phyloP scores from a whole-genome alignment of 2,113 vertebrate genomes.

The Channa argus region DNA sequence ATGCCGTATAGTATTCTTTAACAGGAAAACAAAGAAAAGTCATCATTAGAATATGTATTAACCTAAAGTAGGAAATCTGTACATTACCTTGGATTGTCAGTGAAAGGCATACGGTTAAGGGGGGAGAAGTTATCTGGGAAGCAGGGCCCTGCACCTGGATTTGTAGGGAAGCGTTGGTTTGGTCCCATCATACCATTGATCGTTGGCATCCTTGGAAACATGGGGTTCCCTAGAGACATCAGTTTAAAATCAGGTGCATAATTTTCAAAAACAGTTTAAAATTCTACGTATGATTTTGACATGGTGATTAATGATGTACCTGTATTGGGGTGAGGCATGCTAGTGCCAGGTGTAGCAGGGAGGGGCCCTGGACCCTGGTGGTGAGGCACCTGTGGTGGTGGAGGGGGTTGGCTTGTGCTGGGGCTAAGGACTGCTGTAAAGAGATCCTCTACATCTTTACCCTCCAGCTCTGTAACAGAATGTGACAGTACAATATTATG shows the following conservation, averaged over 20 bases:
- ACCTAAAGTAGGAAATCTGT: background rate
- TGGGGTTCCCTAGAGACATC: slow-evolving; percentile 82
- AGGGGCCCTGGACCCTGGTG: slow-evolving; percentile 81
- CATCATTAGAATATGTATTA: too few species aligned
- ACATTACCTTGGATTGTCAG: slow-evolving; percentile 85
- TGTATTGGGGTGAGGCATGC: slow-evolving; percentile 86
- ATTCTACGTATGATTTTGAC: background rate
- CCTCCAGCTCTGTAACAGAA: slow-evolving; percentile 88
- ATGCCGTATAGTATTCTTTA: background rate
- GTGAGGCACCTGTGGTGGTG: slow-evolving; percentile 85
- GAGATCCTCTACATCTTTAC: slow-evolving; percentile 97
- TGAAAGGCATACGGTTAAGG: slow-evolving; percentile 87
- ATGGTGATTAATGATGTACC: slow-evolving; percentile 74
- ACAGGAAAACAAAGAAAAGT: background rate
- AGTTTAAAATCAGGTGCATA: slow-evolving; percentile 1
- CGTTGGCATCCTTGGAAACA: slow-evolving; percentile 92
- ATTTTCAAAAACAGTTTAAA: background rate
- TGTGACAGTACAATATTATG: slow-evolving; percentile 1
- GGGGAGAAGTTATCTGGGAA: slow-evolving; percentile 87
- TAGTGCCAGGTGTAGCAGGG: slow-evolving; percentile 70
- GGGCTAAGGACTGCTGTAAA: slow-evolving; percentile 97
- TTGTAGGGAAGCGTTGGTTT: slow-evolving; percentile 87
- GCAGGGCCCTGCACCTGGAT: slow-evolving; percentile 85
- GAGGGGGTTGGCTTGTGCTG: slow-evolving; percentile 84
- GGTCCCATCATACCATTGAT: slow-evolving; percentile 94